Conservation (phyloP, 2,797 vertebrate species). For the Cossypha niveicapilla region DNA sequence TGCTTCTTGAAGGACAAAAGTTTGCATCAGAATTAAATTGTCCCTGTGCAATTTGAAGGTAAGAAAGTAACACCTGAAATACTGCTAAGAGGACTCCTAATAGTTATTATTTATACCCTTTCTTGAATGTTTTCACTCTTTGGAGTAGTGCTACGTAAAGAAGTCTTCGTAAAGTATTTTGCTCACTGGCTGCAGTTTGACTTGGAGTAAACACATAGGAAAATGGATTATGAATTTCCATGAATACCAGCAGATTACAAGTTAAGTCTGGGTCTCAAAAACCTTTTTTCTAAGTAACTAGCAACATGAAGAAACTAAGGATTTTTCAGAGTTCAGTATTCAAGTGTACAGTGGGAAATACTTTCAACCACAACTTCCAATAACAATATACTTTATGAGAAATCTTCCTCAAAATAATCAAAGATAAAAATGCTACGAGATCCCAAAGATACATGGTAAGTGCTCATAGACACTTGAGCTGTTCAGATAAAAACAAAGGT, state of each 20-base stretch:
- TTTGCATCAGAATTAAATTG: background rate
- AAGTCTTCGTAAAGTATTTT: background rate
- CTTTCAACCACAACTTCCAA: background rate
- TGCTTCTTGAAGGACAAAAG: background rate
- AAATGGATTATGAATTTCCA: background rate
- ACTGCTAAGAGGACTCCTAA: background rate
- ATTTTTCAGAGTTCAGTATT: background rate
- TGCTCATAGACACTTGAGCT: rapidly evolving
- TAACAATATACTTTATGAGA: background rate
- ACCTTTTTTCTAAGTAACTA: background rate
- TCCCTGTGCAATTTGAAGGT: rapidly evolving
- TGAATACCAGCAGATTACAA: background rate
- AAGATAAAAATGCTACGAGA: background rate
- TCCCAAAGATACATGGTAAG: background rate
- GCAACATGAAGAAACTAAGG: background rate
- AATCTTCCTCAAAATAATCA: background rate
- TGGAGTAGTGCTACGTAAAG: background rate
- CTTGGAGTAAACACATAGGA: background rate
- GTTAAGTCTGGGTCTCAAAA: background rate
- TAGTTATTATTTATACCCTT: background rate
- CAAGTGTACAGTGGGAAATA: background rate
- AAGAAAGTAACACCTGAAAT: background rate
- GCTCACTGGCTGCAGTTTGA: background rate
- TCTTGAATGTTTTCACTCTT: background rate
- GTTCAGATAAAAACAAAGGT: background rate